Evolutionary conservation across 2,113 vertebrate species (phyloP), one percentile per base, ranked within the genome.

Genomic region (Otolemur garnettii): DNA sequence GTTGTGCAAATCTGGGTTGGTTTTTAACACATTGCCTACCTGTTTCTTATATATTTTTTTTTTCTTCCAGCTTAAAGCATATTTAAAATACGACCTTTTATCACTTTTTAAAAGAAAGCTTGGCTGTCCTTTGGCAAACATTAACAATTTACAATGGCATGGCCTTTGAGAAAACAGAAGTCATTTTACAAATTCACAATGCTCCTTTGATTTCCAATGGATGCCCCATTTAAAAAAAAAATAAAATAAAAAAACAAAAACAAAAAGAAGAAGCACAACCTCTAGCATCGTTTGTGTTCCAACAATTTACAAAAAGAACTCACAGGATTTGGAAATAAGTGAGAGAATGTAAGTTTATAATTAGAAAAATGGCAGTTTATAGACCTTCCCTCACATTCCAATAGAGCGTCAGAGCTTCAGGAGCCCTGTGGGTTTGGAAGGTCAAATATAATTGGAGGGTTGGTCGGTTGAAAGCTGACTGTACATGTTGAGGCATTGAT

Each of bases 401-500:
- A 72, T 53, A 60, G 60, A 97, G 88, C 71, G n/a, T 96, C 4
- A 38, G 86, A 97, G 97, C 98, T 99, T 99, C 99, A 99, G 97
- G 99, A 99, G 97, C 98, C 99, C 98, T 99, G 98, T 68, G 99
- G 99, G 98, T 99, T 99, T 50, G 99, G 99, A 97, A 99, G 99
- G 99, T 99, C 99, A 84, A 99, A 99, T 96, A 99, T 99, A 98
- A 99, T 99, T 96, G 99, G 99, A 87, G 99, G 99, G 98, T 99
- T 99, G 98, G 99, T 99, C 85, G 99, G 99, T 95, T 99, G 99
- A 98, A 99, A 99, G 99, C 99, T 99, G 98, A 99, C 99, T 45
- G 99, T 99, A 98, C 99, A 99, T 21, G 99, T 99, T 38, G 99
- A 99, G 84, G 99, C 99, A 87, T 99, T 99, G 98, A 99, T 98